Evolutionary conservation across 2,797 vertebrate genomes (phyloP).

Genomic region (Crocodylus rhombifer): DNA sequence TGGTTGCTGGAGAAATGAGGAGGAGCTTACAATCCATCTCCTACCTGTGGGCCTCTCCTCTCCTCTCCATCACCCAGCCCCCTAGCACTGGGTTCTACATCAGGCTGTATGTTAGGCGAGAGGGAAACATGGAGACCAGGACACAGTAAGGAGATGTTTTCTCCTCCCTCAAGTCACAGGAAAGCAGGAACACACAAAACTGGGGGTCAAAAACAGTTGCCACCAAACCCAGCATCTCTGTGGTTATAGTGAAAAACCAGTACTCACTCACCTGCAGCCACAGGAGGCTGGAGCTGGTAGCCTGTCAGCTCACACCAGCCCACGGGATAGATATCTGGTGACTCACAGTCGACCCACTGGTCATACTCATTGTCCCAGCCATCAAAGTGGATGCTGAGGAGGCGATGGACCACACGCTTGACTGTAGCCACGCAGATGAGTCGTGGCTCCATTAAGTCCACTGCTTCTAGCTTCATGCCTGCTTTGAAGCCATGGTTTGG

Average conservation of each 20-base stretch:
- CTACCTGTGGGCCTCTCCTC: slow-evolving; percentile 21
- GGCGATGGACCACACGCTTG: slow-evolving; percentile 88
- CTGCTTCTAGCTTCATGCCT: slow-evolving; percentile 95
- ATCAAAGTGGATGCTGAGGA: slow-evolving; percentile 95
- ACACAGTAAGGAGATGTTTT: not conserved
- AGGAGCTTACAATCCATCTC: slow-evolving; percentile 20
- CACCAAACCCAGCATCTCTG: not conserved
- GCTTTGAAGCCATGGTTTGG: slow-evolving; percentile 89
- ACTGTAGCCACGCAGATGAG: slow-evolving; percentile 96
- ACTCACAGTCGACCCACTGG: slow-evolving; percentile 97
- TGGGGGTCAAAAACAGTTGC: slow-evolving; percentile 10
- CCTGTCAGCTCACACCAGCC: slow-evolving; percentile 95
- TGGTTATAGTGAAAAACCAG: not conserved
- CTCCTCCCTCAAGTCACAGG: not conserved
- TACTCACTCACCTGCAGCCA: slow-evolving; percentile 84
- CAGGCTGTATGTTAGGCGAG: not conserved
- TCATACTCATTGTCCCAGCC: slow-evolving; percentile 97
- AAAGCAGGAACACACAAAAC: not conserved
- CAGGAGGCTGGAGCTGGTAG: slow-evolving; percentile 93
- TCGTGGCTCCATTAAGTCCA: slow-evolving; percentile 96
- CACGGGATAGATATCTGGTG: slow-evolving; percentile 95
- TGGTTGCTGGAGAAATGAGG: not conserved
- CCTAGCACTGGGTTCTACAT: not conserved
- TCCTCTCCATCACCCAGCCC: not conserved
- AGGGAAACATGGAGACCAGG: not conserved